Evolutionary conservation across 2,888 invertebrate species (phyloP).

Genomic region (Dascillus cervinus): DNA sequence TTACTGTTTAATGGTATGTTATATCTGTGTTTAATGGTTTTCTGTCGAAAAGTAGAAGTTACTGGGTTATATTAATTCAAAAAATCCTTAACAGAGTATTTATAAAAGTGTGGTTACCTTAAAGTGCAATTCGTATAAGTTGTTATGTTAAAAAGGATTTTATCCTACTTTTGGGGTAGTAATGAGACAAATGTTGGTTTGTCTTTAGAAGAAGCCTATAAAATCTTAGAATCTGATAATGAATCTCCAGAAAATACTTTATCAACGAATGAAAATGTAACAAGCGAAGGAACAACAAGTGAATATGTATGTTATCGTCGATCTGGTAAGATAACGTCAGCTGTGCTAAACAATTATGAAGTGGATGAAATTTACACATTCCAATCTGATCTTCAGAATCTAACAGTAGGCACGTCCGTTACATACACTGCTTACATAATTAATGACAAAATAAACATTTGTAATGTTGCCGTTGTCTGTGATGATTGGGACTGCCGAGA

Average conservation of each 20-base stretch:
- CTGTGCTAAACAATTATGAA: too few relatives aligned
- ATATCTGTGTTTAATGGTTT: too few relatives aligned
- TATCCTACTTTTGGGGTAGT: slow-evolving; percentile 19
- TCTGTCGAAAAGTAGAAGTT: too few relatives aligned
- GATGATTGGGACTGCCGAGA: slow-evolving; percentile 36
- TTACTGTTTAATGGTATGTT: too few relatives aligned
- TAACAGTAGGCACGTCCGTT: slow-evolving; percentile 51
- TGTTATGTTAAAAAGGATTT: too few relatives aligned
- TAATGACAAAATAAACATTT: slow-evolving; percentile 37
- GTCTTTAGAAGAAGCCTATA: slow-evolving; percentile 25
- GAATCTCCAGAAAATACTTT: slow-evolving; percentile 4
- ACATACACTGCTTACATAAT: slow-evolving; percentile 31
- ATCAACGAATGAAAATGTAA: slow-evolving; percentile 8
- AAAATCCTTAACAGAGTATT: too few relatives aligned
- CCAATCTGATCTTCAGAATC: slow-evolving; percentile 37
- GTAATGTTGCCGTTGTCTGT: slow-evolving; percentile 34
- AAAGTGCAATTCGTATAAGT: too few relatives aligned
- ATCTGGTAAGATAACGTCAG: too few relatives aligned
- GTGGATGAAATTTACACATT: slow-evolving; percentile 56
- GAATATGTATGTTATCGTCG: too few relatives aligned
- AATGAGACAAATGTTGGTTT: slow-evolving; percentile 19
- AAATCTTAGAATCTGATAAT: slow-evolving; percentile 18
- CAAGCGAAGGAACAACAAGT: too few relatives aligned
- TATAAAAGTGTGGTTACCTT: too few relatives aligned
- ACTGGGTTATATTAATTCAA: too few relatives aligned